Evolutionary conservation across 2,797 vertebrate genomes (phyloP).

Genomic region (Hemibagrus guttatus): DNA sequence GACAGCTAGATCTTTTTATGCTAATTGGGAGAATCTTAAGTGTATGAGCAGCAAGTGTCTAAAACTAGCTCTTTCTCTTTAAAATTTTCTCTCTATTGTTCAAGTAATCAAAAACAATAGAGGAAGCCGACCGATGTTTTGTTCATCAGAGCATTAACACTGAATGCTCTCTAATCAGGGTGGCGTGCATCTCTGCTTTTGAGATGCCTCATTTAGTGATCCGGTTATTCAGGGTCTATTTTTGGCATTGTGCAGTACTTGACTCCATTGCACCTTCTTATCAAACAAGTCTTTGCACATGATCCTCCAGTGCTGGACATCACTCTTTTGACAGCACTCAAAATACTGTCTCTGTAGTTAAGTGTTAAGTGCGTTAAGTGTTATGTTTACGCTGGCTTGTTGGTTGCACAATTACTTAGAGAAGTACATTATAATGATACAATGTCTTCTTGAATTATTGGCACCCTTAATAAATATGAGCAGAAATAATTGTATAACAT

Average conservation of each 20-base stretch:
- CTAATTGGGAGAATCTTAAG: neutral
- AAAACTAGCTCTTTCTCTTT: neutral
- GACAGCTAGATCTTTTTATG: neutral
- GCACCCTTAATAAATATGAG: neutral
- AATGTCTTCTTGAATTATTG: neutral
- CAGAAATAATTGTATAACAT: neutral
- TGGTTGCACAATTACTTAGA: neutral
- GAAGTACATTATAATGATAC: neutral
- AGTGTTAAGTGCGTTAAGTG: slow-evolving; percentile 2
- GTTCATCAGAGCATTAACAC: neutral
- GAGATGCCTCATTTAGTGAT: neutral
- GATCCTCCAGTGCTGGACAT: slow-evolving; percentile 17
- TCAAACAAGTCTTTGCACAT: slow-evolving; percentile 38
- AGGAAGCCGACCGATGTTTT: neutral
- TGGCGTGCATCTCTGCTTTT: neutral
- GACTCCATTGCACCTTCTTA: slow-evolving; percentile 40
- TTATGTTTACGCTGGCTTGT: slow-evolving; percentile 1
- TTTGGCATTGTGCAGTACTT: slow-evolving; percentile 34
- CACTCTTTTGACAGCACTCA: slow-evolving; percentile 13
- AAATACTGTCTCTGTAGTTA: neutral
- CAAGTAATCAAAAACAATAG: neutral
- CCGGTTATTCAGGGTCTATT: slow-evolving; percentile 32
- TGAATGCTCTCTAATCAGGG: neutral
- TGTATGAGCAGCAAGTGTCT: neutral
- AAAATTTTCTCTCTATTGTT: neutral